Percentiles rank a stretch among this genome's conserved stretches.
phyloP scores from a whole-genome alignment of 1,140 invertebrate species.

The Leptinotarsa defecta region DNA sequence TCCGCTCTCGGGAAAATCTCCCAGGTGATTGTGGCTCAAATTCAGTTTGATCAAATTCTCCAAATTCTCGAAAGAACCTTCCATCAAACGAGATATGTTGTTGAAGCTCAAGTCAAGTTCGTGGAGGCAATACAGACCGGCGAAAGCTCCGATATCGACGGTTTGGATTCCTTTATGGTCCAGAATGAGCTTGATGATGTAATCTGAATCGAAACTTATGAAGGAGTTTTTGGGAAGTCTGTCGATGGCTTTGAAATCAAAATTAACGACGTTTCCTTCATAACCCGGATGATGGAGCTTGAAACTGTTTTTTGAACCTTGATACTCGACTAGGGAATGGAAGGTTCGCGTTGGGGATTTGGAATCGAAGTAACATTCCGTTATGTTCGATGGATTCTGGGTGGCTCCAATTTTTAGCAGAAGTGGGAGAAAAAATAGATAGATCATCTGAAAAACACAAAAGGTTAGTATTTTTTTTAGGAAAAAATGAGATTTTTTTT shows the following conservation, averaged over 20 bases:
- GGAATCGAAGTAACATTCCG: conserved; percentile 14
- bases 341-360: conserved; percentile 22
- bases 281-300: conserved; percentile 5
- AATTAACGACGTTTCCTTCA: conserved; percentile 31
- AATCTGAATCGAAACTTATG: conserved; percentile 29
- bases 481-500: too few species aligned
- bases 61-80: conserved; percentile 27
- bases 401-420: not conserved
- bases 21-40: conserved; percentile 25
- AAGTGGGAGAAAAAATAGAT: not conserved
- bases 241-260: conserved; percentile 23
- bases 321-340: conserved; percentile 23
- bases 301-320: conserved; percentile 28
- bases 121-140: conserved; percentile 29
- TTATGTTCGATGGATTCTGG: not conserved
- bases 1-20: not conserved
- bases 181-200: conserved; percentile 29
- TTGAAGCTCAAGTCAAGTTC: conserved; percentile 30
- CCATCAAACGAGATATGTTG: conserved; percentile 28
- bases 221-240: conserved; percentile 32
- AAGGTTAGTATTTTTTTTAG: too few species aligned
- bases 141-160: conserved; percentile 32
- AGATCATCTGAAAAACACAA: conserved; percentile 10
- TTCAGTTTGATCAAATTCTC: conserved; percentile 28
- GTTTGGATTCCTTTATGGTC: conserved; percentile 29